These are phyloP conservation scores for Heterohyrax brucei DNA, from an alignment of 2,797 vertebrate species.

Conservation along the genomic window DNA sequence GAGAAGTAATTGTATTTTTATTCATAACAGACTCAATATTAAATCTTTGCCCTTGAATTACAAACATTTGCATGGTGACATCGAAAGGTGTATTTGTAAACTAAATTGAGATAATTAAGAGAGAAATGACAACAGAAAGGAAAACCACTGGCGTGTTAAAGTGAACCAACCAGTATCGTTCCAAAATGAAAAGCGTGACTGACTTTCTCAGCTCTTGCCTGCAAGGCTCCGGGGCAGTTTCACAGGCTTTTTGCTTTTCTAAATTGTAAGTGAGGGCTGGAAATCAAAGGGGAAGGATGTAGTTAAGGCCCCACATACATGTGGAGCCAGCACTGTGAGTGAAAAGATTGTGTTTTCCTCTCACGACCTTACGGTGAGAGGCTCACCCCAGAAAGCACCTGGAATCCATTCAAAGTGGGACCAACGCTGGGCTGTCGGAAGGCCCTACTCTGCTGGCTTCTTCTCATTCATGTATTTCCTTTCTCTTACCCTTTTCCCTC, in stretches of 20 bases:
- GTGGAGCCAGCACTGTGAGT: neutral
- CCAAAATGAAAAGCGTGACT: neutral
- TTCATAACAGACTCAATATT: conserved; percentile 49
- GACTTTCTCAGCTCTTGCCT: neutral
- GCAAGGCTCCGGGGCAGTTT: conserved; percentile 8
- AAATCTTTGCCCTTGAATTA: conserved; percentile 58
- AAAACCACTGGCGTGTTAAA: conserved; percentile 8
- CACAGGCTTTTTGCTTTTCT: conserved; percentile 45
- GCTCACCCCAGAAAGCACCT: conserved; percentile 42
- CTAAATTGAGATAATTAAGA: conserved; percentile 35
- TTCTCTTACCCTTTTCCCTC: neutral
- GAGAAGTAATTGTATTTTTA: conserved; percentile 79
- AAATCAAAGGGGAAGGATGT: conserved; percentile 50
- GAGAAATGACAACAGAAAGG: neutral
- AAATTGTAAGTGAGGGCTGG: conserved; percentile 47
- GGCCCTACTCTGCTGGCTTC: neutral
- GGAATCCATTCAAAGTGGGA: conserved; percentile 51
- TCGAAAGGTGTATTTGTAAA: conserved; percentile 62
- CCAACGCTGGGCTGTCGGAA: conserved; percentile 29
- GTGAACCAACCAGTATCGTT: neutral
- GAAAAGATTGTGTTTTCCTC: conserved; percentile 71
- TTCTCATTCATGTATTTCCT: conserved; percentile 61
- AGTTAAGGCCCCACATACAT: neutral
- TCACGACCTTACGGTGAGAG: conserved; percentile 9
- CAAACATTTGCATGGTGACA: conserved; percentile 67